phyloP scores from a whole-genome alignment of 2,888 invertebrate species.

The Chaetogeoica ovagalla region DNA sequence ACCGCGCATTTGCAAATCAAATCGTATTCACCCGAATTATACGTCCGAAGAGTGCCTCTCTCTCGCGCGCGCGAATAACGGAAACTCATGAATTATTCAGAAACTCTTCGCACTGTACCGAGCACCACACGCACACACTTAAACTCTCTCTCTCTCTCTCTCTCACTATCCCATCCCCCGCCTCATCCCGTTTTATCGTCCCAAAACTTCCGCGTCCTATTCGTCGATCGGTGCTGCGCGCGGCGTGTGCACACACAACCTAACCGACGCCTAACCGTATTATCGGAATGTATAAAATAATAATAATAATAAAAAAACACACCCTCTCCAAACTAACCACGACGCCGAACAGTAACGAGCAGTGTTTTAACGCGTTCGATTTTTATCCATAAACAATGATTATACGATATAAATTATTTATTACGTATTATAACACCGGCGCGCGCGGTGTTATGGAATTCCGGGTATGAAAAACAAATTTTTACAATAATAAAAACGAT shows the following conservation, averaged over 20 bases:
- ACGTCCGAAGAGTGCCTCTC: conserved; percentile 29
- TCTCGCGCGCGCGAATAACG: not conserved
- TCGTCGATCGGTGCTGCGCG: too few species aligned
- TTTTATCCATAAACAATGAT: conserved; percentile 39
- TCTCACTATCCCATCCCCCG: not conserved
- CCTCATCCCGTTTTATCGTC: not conserved
- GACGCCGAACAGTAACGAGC: not conserved
- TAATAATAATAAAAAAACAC: too few species aligned
- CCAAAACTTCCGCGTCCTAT: not conserved
- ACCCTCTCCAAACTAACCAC: too few species aligned
- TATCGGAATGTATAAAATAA: too few species aligned
- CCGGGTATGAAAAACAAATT: not conserved
- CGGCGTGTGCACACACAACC: too few species aligned
- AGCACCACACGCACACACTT: not conserved
- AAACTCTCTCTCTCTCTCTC: not conserved
- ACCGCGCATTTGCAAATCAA: conserved; percentile 46
- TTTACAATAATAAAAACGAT: not conserved
- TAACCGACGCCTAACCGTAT: too few species aligned
- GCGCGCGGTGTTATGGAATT: not conserved
- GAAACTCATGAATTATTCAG: conserved; percentile 49
- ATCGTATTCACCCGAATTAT: conserved; percentile 48
- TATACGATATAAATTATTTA: not conserved
- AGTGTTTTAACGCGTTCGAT: conserved; percentile 15
- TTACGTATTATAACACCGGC: not conserved
- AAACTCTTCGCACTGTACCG: conserved; percentile 17